Evolutionary conservation across 64 coral and sea anemone species (phyloP).

Genomic region (Orbicella faveolata): DNA sequence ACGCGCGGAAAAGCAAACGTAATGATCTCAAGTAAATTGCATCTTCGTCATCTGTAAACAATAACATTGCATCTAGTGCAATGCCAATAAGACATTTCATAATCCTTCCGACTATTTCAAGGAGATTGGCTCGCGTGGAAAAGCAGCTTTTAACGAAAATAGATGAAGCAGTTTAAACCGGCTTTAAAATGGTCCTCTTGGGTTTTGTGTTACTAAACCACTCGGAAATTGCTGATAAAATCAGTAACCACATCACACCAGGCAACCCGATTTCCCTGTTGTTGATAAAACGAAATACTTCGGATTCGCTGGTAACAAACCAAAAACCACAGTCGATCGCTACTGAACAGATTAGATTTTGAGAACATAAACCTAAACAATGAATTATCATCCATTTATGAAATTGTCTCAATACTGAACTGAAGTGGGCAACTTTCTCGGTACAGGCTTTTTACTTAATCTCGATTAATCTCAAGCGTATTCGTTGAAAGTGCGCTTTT

Average conservation of each 20-base stretch:
- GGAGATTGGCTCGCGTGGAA: too few relatives aligned
- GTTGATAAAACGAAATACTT: slow-evolving; percentile 6
- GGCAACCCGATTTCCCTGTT: neutral
- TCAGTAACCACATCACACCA: neutral
- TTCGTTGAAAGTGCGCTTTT: too few relatives aligned
- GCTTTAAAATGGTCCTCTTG: neutral
- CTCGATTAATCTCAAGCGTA: too few relatives aligned
- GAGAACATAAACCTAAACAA: neutral
- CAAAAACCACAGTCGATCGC: too few relatives aligned
- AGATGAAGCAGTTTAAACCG: neutral
- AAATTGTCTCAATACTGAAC: too few relatives aligned
- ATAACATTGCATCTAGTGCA: too few relatives aligned
- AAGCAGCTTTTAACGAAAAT: neutral
- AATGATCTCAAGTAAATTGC: neutral
- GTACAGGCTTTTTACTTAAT: too few relatives aligned
- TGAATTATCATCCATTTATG: too few relatives aligned
- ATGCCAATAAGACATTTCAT: neutral
- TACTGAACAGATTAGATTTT: neutral
- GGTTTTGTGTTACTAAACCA: neutral
- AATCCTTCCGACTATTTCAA: neutral
- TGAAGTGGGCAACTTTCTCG: too few relatives aligned
- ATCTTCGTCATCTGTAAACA: neutral
- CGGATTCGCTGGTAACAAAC: neutral
- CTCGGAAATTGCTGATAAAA: slow-evolving; percentile 9
- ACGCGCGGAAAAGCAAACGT: neutral